Percentiles rank a stretch among this genome's conserved stretches.
Conservation (phyloP, 2,113 vertebrate genomes). For the Myotis lucifugus region DNA sequence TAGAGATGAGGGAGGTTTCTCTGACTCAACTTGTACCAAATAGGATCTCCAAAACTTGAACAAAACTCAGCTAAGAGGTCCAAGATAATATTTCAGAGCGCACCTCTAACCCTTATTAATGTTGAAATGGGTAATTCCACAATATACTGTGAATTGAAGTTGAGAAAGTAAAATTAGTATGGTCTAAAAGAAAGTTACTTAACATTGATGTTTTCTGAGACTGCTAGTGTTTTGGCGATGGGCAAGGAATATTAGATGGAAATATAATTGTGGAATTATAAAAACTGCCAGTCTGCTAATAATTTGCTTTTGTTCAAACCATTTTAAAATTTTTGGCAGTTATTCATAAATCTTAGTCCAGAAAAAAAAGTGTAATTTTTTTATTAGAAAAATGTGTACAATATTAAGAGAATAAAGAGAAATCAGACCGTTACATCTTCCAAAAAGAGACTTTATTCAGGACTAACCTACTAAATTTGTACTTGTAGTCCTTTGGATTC, state of each 20-base stretch:
- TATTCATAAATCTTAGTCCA: constrained; percentile 15
- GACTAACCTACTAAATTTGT: neutral
- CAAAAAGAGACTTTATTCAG: neutral
- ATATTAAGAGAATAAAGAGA: neutral
- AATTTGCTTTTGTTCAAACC: constrained; percentile 49
- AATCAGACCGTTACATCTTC: neutral
- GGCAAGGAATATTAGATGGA: neutral
- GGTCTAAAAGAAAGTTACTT: neutral
- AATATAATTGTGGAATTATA: constrained; percentile 43
- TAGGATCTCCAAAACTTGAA: neutral
- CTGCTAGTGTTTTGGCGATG: neutral
- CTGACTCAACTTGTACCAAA: neutral
- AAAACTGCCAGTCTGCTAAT: constrained; percentile 36
- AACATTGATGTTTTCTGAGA: constrained; percentile 13
- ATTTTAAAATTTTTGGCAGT: constrained; percentile 44
- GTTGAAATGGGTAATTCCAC: neutral
- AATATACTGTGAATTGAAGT: neutral
- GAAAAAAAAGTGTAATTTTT: neutral
- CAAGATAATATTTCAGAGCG: neutral
- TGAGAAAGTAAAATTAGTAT: constrained; percentile 34
- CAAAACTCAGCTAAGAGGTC: neutral
- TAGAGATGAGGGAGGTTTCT: neutral
- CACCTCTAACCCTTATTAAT: constrained; percentile 5
- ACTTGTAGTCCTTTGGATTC: neutral
- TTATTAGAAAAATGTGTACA: constrained; percentile 18